A percentile compares a stretch with the other conserved stretches of the same genome.
phyloP scores from a whole-genome alignment of 2,888 invertebrate species.

The Dorcus parallelipipedus region DNA sequence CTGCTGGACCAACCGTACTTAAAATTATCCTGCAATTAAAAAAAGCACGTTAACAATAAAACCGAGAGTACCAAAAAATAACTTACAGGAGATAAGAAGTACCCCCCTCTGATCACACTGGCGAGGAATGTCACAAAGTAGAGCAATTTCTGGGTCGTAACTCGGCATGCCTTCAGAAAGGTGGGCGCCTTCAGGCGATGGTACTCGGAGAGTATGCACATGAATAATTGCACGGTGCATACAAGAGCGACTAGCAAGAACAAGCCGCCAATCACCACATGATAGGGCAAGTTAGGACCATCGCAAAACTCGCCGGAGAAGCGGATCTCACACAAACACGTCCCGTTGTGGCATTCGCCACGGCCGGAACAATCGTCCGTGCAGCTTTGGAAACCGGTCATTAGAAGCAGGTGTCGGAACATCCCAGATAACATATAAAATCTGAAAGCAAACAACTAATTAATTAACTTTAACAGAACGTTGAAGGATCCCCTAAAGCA shows the following conservation, averaged over 20 bases:
- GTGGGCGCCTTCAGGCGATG: constrained; percentile 79
- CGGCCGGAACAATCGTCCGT: constrained; percentile 80
- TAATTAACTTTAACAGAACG: no score
- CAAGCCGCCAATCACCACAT: constrained; percentile 66
- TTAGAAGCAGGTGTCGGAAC: constrained; percentile 46
- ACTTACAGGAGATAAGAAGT: constrained; percentile 84
- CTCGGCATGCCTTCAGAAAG: constrained; percentile 74
- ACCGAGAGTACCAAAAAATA: constrained; percentile 2
- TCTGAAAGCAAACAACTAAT: background rate
- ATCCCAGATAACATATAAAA: constrained; percentile 30
- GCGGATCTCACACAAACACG: constrained; percentile 85
- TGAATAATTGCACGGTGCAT: constrained; percentile 79
- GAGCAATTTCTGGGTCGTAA: constrained; percentile 86
- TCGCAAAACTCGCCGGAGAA: constrained; percentile 82
- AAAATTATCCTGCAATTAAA: constrained; percentile 62
- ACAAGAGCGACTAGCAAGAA: constrained; percentile 82
- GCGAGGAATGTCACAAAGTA: constrained; percentile 86
- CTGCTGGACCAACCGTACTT: constrained; percentile 84
- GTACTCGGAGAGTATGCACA: constrained; percentile 80
- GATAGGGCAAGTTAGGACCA: constrained; percentile 80
- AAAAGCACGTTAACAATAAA: background rate
- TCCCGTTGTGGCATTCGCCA: constrained; percentile 89
- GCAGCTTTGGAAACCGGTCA: constrained; percentile 55
- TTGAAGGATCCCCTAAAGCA: no score
- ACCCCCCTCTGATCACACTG: constrained; percentile 79